A percentile compares a stretch with the other conserved stretches of the same genome.
Evolutionary conservation across 2,797 vertebrate genomes (phyloP).

Genomic region (Hoplostethus atlanticus): DNA sequence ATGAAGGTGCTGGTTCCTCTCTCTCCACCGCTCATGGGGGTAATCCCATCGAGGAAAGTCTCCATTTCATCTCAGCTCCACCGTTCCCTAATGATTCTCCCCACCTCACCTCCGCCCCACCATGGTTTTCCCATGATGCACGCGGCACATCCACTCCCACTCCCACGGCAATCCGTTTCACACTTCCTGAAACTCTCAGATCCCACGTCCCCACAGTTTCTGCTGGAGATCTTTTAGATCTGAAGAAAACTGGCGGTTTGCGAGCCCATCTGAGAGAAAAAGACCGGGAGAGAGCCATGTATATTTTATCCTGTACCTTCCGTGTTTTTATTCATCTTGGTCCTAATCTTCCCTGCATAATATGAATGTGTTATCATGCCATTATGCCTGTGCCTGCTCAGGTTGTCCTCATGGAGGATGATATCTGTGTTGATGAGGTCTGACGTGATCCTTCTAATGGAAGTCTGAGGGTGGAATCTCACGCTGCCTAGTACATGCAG

Average conservation of each 20-base stretch:
- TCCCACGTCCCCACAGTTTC: conserved; percentile 31
- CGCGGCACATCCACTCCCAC: conserved; percentile 56
- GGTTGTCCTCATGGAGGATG: conserved; percentile 49
- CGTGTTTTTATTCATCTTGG: conserved; percentile 64
- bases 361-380: conserved; percentile 67
- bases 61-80: conserved; percentile 60
- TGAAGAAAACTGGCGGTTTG: conserved; percentile 53
- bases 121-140: conserved; percentile 58
- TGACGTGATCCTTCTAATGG: conserved; percentile 60
- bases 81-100: conserved; percentile 57
- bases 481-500: conserved; percentile 18
- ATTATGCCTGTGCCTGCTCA: conserved; percentile 56
- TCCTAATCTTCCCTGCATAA: conserved; percentile 60
- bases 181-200: conserved; percentile 52
- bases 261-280: conserved; percentile 54
- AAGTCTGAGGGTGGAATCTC: conserved; percentile 32
- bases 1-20: conserved; percentile 46
- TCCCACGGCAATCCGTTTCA: conserved; percentile 71
- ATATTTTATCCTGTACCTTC: conserved; percentile 66
- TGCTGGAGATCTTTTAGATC: conserved; percentile 52
- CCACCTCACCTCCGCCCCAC: conserved; percentile 27
- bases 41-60: conserved; percentile 49
- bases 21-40: conserved; percentile 44
- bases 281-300: conserved; percentile 54
- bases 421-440: conserved; percentile 55